Evolutionary conservation across 37 sponge, comb jelly and placozoan genomes (phyloP).

Genomic region (Spongilla lacustris): DNA sequence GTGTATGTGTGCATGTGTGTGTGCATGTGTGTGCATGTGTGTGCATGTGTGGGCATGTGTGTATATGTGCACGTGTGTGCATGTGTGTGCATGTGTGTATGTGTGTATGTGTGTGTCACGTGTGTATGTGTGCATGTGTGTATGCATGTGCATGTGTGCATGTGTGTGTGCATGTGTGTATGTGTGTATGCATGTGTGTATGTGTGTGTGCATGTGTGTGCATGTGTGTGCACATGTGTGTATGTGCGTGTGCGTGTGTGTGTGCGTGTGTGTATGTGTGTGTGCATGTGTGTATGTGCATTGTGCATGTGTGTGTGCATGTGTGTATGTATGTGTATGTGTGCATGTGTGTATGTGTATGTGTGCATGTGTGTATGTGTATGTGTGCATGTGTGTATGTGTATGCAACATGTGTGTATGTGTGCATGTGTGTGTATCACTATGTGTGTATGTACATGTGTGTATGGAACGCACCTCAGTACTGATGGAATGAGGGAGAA

Average conservation of each 20-base stretch:
- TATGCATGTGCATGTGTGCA: conserved; percentile 12
- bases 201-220: background rate
- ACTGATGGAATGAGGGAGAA: too few relatives aligned
- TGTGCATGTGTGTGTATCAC: too few relatives aligned
- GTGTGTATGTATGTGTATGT: too few relatives aligned
- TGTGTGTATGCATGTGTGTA: background rate
- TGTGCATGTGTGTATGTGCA: background rate
- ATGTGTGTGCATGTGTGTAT: background rate
- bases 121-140: conserved; percentile 48
- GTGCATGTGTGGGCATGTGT: background rate
- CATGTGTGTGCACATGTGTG: background rate
- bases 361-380: conserved; percentile 25
- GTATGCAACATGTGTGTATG: conserved; percentile 41
- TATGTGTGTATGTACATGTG: too few relatives aligned
- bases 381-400: conserved; percentile 19
- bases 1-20: background rate
- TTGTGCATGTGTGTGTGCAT: too few relatives aligned
- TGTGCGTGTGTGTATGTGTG: background rate
- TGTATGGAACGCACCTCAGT: too few relatives aligned
- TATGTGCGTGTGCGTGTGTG: background rate
- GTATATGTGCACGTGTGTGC: background rate
- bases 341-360: conserved; percentile 43
- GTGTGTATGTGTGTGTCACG: conserved; percentile 9
- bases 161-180: conserved; percentile 5
- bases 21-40: conserved; percentile 11